Base-by-base conservation (phyloP, 2,797 vertebrate genomes). In the Adrianichthys oophorus region DNA sequence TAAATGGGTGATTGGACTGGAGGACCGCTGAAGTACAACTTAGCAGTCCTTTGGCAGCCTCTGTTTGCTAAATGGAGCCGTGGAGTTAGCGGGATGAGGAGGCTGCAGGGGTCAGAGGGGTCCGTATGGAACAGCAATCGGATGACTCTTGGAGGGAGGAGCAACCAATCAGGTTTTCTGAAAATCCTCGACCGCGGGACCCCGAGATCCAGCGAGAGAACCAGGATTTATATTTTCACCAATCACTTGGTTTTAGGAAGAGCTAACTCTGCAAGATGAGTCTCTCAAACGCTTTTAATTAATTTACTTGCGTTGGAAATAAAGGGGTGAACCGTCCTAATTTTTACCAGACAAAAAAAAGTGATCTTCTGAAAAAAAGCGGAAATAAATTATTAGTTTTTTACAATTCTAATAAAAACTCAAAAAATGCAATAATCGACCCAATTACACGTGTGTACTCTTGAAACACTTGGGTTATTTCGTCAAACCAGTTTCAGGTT, bases 1-100 rank as follows among this genome's bases (percentile, higher is more conserved):
- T 90, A 91, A 91, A 91, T 90, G 88, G 90, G 86, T 91, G 89
- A 89, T 88, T 89, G 87, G 84, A 88, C 78, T 91, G 84, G 84
- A 91, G 89, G 87, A 86, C 87, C 75, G 80, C 79, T 90, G 86
- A 90, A 91, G 88, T 88, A 87, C 87, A 84, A 77, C 86, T 89
- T 72, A 88, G 87, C 84, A 89, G 88, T 88, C 88, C 89, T 91
- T 85, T 87, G 83, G 83, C 79, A 68, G 88, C 86, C 85, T 84
- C 79, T 88, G 89, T 91, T 91, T 87, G 86, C 87, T 87, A 87
- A 90, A 89, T 90, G 88, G 86, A 91, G 87, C 84, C 72, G 52
- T 69, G 70, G 75, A 86, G 84, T 87, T 86, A 78, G 82, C 82
- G 81, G 83, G 74, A 88, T 88, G 88, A 91, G 87, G 89, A 90